Conservation (phyloP, 2,113 vertebrate species). For the Plotosus lineatus region DNA sequence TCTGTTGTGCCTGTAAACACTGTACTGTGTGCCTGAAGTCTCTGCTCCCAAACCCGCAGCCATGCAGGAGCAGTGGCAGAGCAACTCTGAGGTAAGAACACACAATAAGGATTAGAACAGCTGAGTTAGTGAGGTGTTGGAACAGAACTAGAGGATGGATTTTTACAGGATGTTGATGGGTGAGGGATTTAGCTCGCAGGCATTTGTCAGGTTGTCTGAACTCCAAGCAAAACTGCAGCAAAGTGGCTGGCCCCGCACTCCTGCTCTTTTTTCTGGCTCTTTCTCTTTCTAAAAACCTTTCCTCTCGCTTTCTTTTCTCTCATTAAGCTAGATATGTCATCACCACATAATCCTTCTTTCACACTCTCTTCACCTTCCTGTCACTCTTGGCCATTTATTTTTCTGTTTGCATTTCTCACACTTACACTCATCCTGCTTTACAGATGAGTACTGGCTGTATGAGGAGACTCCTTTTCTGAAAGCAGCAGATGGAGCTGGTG, state of each 20-base stretch:
- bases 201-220: background rate
- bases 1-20: slow-evolving; percentile 33
- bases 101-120: slow-evolving; percentile 7
- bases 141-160: background rate
- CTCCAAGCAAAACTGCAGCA: slow-evolving; percentile 58
- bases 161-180: background rate
- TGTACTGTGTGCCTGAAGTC: slow-evolving; percentile 17
- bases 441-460: background rate
- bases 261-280: slow-evolving; percentile 11
- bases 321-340: background rate
- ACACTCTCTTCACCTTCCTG: slow-evolving; percentile 19
- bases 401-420: background rate
- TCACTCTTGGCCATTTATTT: background rate
- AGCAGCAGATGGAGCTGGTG: slow-evolving; percentile 23
- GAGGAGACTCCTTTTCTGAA: slow-evolving; percentile 3
- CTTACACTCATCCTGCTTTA: slow-evolving; percentile 3
- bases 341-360: slow-evolving; percentile 23
- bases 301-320: slow-evolving; percentile 17
- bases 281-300: slow-evolving; percentile 7
- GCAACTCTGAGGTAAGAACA: slow-evolving; percentile 66
- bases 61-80: slow-evolving; percentile 67
- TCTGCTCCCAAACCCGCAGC: slow-evolving; percentile 40
- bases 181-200: background rate
- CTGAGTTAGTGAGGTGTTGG: slow-evolving; percentile 8
- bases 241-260: slow-evolving; percentile 36